Percentiles rank a stretch among this genome's conserved stretches.
Evolutionary conservation across 2,797 vertebrate genomes (phyloP).

Genomic region (Garrulus glandarius): DNA sequence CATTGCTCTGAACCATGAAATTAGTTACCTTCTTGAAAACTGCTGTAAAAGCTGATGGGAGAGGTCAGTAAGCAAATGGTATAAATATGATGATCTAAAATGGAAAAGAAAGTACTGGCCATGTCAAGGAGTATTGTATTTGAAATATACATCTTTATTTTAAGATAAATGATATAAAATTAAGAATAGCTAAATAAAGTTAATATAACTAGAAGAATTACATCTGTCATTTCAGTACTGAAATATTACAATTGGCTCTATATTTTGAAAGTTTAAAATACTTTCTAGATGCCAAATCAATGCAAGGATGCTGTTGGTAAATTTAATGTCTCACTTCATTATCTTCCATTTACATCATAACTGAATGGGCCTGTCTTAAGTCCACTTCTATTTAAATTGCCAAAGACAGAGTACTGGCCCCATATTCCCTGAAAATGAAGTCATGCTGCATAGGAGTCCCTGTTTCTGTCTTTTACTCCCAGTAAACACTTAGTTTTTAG

Average conservation of each 20-base stretch:
- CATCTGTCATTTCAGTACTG: slow-evolving; percentile 37
- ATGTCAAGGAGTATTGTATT: slow-evolving; percentile 45
- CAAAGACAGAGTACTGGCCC: not conserved
- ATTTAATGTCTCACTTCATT: not conserved
- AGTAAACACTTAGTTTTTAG: not conserved
- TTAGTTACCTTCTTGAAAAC: slow-evolving; percentile 24
- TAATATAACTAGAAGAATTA: slow-evolving; percentile 48
- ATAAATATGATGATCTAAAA: slow-evolving; percentile 12
- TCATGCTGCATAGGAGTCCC: not conserved
- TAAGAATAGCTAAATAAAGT: slow-evolving; percentile 55
- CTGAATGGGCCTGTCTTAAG: not conserved
- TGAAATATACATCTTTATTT: slow-evolving; percentile 50
- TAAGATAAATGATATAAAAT: slow-evolving; percentile 21
- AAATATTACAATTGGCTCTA: slow-evolving; percentile 9
- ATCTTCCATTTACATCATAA: not conserved
- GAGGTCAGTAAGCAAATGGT: not conserved
- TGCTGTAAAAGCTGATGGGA: slow-evolving; percentile 42
- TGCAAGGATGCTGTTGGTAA: not conserved
- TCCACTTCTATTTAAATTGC: not conserved
- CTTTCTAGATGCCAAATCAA: not conserved
- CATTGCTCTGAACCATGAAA: slow-evolving; percentile 27
- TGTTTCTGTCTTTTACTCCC: not conserved
- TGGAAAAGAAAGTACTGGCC: not conserved
- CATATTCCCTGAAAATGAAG: not conserved
- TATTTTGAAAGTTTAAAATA: not conserved